phyloP scores from a whole-genome alignment of 2,113 vertebrate species.

The Sorex fumeus region DNA sequence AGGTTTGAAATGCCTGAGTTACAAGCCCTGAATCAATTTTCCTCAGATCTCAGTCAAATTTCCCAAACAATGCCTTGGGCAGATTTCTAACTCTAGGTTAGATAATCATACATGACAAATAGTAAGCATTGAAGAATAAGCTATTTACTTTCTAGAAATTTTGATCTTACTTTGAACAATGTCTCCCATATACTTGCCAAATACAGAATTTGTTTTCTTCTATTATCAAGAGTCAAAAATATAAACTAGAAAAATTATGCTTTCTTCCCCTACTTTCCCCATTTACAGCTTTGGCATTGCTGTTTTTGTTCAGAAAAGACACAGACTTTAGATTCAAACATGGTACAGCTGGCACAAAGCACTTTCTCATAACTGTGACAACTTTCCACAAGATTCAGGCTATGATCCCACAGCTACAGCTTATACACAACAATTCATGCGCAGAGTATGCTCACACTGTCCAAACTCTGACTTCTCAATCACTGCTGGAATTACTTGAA shows the following conservation, averaged over 20 bases:
- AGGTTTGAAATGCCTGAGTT: neutral
- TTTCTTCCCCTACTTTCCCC: neutral
- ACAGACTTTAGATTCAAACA: constrained; percentile 85
- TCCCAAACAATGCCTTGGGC: constrained; percentile 7
- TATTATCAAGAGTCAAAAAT: constrained; percentile 77
- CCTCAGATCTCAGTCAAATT: constrained; percentile 7
- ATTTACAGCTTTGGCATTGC: neutral
- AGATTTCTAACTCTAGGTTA: constrained; percentile 45
- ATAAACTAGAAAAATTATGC: constrained; percentile 57
- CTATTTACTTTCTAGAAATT: constrained; percentile 59
- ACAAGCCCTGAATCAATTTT: neutral
- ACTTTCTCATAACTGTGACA: constrained; percentile 85
- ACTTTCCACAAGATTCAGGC: constrained; percentile 84
- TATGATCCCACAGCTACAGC: constrained; percentile 80
- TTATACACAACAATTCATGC: constrained; percentile 85
- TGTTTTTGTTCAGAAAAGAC: neutral
- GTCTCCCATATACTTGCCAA: neutral
- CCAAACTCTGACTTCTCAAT: constrained; percentile 83
- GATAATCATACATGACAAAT: neutral
- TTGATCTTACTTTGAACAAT: neutral
- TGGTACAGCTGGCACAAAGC: constrained; percentile 86
- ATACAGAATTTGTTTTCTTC: constrained; percentile 79
- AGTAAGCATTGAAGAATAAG: constrained; percentile 30
- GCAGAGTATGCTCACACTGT: constrained; percentile 86
- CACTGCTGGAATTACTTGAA: constrained; percentile 83